A percentile compares a stretch with the other conserved stretches of the same genome.
phyloP scores from a whole-genome alignment of 2,888 invertebrate genomes.

The Empis livida region DNA sequence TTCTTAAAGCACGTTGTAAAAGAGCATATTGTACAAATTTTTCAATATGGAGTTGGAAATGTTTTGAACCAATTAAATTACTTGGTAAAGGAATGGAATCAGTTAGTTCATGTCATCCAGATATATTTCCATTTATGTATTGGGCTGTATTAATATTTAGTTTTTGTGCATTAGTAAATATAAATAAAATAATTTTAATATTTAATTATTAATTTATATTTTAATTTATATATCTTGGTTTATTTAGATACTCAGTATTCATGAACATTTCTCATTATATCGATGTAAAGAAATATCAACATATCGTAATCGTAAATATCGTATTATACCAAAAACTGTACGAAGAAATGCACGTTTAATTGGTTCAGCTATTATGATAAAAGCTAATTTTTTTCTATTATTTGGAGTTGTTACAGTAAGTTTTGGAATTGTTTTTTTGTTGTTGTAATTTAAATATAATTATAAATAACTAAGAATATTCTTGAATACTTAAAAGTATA shows the following conservation, averaged over 20 bases:
- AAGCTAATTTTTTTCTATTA: slow-evolving; percentile 8
- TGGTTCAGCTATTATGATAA: slow-evolving; percentile 18
- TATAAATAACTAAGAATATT: too few species aligned
- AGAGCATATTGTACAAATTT: too few species aligned
- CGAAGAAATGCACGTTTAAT: slow-evolving; percentile 19
- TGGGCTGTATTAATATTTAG: slow-evolving; percentile 19
- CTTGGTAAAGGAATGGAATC: too few species aligned
- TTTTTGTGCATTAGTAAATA: slow-evolving; percentile 20
- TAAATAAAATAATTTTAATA: too few species aligned
- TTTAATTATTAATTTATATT: background rate
- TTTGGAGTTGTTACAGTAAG: slow-evolving; percentile 11
- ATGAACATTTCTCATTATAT: slow-evolving; percentile 10
- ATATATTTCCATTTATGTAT: slow-evolving; percentile 20
- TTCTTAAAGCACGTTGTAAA: too few species aligned
- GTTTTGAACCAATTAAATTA: too few species aligned
- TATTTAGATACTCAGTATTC: slow-evolving; percentile 6
- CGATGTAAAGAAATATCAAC: slow-evolving; percentile 9
- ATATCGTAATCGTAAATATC: slow-evolving; percentile 17
- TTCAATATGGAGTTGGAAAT: too few species aligned
- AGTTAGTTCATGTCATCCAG: slow-evolving; percentile 12
- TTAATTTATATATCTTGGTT: background rate
- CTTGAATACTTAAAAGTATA: too few species aligned
- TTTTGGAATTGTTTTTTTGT: too few species aligned
- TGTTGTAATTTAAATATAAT: too few species aligned
- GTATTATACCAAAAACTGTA: slow-evolving; percentile 18